A percentile compares a stretch with the other conserved stretches of the same genome.
Conservation (phyloP, 2,797 vertebrate genomes). For the Sandelia bainsii region DNA sequence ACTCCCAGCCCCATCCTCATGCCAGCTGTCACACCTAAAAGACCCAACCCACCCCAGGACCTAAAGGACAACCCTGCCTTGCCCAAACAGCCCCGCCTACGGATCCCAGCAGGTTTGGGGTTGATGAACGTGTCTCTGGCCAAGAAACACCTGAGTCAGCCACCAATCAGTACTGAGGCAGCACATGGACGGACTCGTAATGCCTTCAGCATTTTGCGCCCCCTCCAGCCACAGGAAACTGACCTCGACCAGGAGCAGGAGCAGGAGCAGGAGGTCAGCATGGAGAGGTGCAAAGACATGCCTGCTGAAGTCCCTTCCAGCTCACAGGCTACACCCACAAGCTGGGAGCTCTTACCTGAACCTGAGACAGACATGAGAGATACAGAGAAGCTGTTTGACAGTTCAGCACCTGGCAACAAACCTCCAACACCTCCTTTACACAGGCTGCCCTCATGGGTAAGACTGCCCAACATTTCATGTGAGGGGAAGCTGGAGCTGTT, state of each 20-base stretch:
- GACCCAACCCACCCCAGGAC: slow-evolving; percentile 82
- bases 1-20: slow-evolving; percentile 89
- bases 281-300: slow-evolving; percentile 84
- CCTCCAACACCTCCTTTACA: slow-evolving; percentile 96
- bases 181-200: slow-evolving; percentile 91
- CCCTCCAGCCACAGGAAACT: slow-evolving; percentile 89
- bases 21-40: slow-evolving; percentile 86
- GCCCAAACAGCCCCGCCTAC: slow-evolving; percentile 86
- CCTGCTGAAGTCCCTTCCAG: slow-evolving; percentile 64
- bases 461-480: slow-evolving; percentile 14
- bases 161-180: slow-evolving; percentile 88
- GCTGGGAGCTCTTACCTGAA: slow-evolving; percentile 16
- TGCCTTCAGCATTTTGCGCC: slow-evolving; percentile 96
- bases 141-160: slow-evolving; percentile 96
- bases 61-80: slow-evolving; percentile 68
- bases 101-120: slow-evolving; percentile 86
- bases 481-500: no score
- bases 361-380: slow-evolving; percentile 51
- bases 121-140: slow-evolving; percentile 83
- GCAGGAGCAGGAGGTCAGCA: slow-evolving; percentile 76
- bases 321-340: slow-evolving; percentile 11
- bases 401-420: slow-evolving; percentile 80
- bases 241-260: slow-evolving; percentile 86
- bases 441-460: slow-evolving; percentile 98
- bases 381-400: slow-evolving; percentile 55